phyloP scores from a whole-genome alignment of 2,888 invertebrate species.

The Euplagia quadripunctaria region DNA sequence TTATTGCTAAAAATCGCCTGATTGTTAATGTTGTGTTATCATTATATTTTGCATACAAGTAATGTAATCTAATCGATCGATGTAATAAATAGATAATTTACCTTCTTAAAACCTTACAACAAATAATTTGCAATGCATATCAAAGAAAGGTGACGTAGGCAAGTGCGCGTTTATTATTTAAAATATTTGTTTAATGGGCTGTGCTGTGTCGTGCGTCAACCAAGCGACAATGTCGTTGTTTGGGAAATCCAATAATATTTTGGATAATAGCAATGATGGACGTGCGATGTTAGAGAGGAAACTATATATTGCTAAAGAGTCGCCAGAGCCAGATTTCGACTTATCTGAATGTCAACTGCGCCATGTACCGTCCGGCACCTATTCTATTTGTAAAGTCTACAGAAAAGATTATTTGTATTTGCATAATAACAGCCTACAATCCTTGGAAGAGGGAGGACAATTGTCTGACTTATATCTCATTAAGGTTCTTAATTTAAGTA shows the following conservation, averaged over 20 bases:
- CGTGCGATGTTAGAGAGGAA: slow-evolving; percentile 78
- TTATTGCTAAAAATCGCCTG: neutral
- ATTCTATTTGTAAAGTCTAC: slow-evolving; percentile 93
- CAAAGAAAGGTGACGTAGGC: slow-evolving; percentile 58
- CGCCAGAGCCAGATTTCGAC: slow-evolving; percentile 94
- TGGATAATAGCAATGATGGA: slow-evolving; percentile 55
- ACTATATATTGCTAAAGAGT: slow-evolving; percentile 88
- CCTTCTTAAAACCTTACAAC: slow-evolving; percentile 15
- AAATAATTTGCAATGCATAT: slow-evolving; percentile 55
- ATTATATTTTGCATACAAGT: neutral
- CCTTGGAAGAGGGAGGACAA: slow-evolving; percentile 91
- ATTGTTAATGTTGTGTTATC: neutral
- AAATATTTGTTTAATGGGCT: slow-evolving; percentile 78
- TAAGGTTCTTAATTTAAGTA: slow-evolving; percentile 89
- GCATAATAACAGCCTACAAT: slow-evolving; percentile 90
- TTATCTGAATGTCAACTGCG: slow-evolving; percentile 92
- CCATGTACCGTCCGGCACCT: slow-evolving; percentile 92
- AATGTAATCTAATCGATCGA: slow-evolving; percentile 13
- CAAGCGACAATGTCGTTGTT: slow-evolving; percentile 80
- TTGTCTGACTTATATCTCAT: slow-evolving; percentile 90
- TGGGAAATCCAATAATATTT: slow-evolving; percentile 65
- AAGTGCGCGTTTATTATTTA: slow-evolving; percentile 39
- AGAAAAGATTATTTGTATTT: slow-evolving; percentile 91
- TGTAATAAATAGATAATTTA: slow-evolving; percentile 23
- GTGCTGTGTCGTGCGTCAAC: slow-evolving; percentile 77